phyloP scores from a whole-genome alignment of 2,113 vertebrate species.

The Vombatus ursinus region DNA sequence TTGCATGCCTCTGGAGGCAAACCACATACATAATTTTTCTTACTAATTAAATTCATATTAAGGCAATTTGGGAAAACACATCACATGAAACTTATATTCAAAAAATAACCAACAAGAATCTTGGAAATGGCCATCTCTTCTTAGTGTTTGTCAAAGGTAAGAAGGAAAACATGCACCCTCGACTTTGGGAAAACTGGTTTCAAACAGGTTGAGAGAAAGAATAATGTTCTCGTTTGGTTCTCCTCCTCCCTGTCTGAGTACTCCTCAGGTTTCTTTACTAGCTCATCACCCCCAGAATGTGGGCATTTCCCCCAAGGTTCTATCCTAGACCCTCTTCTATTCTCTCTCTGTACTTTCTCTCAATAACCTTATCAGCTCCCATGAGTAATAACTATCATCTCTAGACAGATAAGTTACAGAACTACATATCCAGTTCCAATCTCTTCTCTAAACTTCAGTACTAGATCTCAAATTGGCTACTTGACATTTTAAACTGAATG shows the following conservation, averaged over 20 bases:
- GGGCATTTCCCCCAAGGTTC: background rate
- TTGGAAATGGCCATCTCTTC: background rate
- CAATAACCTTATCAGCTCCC: background rate
- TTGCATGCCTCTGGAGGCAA: conserved; percentile 1
- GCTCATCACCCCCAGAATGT: background rate
- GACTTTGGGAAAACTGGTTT: background rate
- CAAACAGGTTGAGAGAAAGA: background rate
- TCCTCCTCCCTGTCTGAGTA: background rate
- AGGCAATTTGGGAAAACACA: conserved; percentile 21
- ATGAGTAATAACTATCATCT: background rate
- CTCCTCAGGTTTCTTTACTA: background rate
- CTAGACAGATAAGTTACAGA: background rate
- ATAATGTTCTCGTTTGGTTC: background rate
- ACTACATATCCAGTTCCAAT: background rate
- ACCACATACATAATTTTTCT: background rate
- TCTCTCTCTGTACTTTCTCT: background rate
- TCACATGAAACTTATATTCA: background rate
- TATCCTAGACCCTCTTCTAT: background rate
- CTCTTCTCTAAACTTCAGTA: background rate
- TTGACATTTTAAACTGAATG: background rate
- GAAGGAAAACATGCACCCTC: background rate
- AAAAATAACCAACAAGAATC: background rate
- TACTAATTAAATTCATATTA: conserved; percentile 43
- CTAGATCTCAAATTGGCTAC: background rate
- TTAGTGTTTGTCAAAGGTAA: background rate